A percentile compares a stretch with the other conserved stretches of the same genome.
Conservation (phyloP, 1,140 invertebrate genomes). For the Lamellibrachia luymesi region DNA sequence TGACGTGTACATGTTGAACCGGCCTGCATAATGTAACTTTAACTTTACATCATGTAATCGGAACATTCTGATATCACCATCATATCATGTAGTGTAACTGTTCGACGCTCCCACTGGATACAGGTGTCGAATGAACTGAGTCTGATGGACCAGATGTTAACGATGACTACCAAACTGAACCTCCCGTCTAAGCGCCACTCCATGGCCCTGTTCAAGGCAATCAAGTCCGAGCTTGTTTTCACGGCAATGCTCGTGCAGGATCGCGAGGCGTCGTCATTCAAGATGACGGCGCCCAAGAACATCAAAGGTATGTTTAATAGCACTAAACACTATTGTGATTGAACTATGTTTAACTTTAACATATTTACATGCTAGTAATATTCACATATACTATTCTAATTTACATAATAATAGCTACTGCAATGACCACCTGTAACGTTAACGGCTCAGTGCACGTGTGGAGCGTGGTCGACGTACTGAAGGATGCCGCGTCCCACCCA, state of each 20-base stretch:
- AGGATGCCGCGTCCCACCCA: constrained; percentile 25
- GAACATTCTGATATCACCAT: neutral
- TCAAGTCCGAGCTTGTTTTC: constrained; percentile 40
- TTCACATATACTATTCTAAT: no score
- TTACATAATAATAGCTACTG: neutral
- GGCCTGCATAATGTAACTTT: no score
- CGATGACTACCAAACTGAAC: neutral
- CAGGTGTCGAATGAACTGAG: neutral
- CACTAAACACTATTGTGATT: no score
- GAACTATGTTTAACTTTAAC: no score
- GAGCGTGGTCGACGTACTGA: constrained; percentile 38
- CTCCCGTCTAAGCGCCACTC: neutral
- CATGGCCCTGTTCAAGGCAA: constrained; percentile 24
- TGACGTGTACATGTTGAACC: no score
- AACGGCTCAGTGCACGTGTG: constrained; percentile 36
- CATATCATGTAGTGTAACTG: neutral
- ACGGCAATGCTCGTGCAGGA: constrained; percentile 40
- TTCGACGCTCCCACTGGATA: neutral
- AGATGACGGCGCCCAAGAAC: constrained; percentile 30
- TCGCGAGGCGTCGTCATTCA: constrained; percentile 30
- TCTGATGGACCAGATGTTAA: neutral
- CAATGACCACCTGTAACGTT: neutral
- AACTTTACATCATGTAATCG: no score
- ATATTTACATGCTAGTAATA: no score
- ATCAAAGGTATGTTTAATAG: constrained; percentile 32